These are phyloP conservation scores for Macrostomum cliftonense DNA, from an alignment of 2,888 invertebrate species.

Conservation along the genomic window DNA sequence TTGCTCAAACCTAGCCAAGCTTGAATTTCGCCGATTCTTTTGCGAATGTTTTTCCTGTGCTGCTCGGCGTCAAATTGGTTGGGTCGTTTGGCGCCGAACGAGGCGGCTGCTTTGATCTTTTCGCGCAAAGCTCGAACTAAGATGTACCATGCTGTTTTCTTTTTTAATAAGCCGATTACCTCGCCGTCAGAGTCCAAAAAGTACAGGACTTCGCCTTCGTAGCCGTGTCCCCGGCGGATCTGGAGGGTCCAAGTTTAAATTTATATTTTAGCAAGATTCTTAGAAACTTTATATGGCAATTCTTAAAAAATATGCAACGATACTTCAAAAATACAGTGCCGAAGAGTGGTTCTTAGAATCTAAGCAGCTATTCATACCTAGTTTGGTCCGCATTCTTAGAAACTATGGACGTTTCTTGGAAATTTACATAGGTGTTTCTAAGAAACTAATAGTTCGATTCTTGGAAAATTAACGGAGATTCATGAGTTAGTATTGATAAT, in stretches of 20 bases:
- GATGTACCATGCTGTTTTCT: conserved; percentile 41
- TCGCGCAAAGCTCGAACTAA: conserved; percentile 31
- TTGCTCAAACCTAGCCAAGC: conserved; percentile 30
- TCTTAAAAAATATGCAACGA: not conserved
- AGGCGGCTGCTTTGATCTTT: conserved; percentile 19
- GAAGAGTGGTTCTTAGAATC: no score
- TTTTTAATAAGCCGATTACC: conserved; percentile 39
- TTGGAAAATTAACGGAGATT: no score
- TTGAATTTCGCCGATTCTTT: conserved; percentile 32
- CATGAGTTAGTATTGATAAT: no score
- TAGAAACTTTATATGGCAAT: no score
- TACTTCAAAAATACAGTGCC: no score
- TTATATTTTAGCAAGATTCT: not conserved
- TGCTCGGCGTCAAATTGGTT: not conserved
- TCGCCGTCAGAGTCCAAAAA: conserved; percentile 29
- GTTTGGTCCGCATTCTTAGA: no score
- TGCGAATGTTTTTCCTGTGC: conserved; percentile 16
- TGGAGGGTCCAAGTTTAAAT: conserved; percentile 7
- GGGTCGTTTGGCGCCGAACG: no score
- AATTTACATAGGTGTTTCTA: no score
- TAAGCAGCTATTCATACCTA: no score
- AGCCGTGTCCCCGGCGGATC: conserved; percentile 28
- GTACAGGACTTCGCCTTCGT: conserved; percentile 39
- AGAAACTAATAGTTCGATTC: no score
- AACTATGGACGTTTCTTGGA: no score